Base-by-base conservation (phyloP, 2,797 vertebrate genomes). In the Sebastes itinus region DNA sequence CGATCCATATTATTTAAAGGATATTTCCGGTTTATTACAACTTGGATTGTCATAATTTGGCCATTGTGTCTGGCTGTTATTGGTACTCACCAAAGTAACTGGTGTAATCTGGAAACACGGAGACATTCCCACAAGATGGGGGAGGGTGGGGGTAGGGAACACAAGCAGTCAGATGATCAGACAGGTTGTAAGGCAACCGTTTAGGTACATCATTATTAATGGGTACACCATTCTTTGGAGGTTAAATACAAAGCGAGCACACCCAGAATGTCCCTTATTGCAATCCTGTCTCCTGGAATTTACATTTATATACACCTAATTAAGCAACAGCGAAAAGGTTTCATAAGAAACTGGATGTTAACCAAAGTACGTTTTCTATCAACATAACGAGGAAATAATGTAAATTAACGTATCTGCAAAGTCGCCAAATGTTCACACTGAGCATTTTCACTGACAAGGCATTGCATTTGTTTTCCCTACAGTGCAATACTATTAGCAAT, bases 31-130 rank as follows among this genome's bases (percentile, higher is more conserved):
- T 72, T 81, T 33, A 65, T 64, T 54, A 25, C 33, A 75, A 35
- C 55, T 64, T 67, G 46, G 28, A 72, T 14, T 78, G 33, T 58
- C 8, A 58, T 64, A 75, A 62, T 66, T 76, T 78, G 20, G 25
- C 30, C 42, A 32, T 35, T 46, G 22, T 8, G 8, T 42, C 2
- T 70, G 12, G 66, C 32, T 76, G 11, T 42, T 49, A 38, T 76
- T 13, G 65, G 33, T 23, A 27, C 20, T 22, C 12, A 46, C 30
- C 22, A 63, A 69, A 70, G 59, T 56, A 22, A 62, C 27, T 35
- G 38, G 49, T 60, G 35, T 30, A 38, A 60, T 76, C 28, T 55
- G 6, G 6, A 32, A 49, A 74, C 7, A 28, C 3, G 4, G 22
- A 56, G 7, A 66, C 3, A 65, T 52, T 46, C 9, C 16, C 32